Conservation (phyloP, 2,113 vertebrate genomes). For the Gallinago paraguaiae region DNA sequence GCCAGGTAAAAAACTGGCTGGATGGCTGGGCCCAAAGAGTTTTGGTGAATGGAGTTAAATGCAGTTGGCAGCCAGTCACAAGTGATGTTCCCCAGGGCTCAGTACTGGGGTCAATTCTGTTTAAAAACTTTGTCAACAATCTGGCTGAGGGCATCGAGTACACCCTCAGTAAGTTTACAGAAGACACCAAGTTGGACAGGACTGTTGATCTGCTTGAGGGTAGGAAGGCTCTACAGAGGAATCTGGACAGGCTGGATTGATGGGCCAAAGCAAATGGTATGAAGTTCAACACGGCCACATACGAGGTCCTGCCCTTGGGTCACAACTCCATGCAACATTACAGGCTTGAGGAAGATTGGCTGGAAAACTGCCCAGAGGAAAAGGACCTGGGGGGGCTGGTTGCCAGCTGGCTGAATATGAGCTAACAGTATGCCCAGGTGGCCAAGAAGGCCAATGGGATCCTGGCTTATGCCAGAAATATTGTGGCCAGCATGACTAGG, state of each 20-base stretch:
- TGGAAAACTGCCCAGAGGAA: rapidly evolving
- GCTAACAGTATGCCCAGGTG: neutral
- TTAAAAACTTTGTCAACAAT: neutral
- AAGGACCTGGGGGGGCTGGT: neutral
- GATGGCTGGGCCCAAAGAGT: rapidly evolving
- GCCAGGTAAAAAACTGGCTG: neutral
- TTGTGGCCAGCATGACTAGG: neutral
- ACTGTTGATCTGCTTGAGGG: neutral
- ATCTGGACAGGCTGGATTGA: neutral
- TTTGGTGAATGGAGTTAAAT: neutral
- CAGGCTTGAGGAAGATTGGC: neutral
- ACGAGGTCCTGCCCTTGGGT: rapidly evolving
- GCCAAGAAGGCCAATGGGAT: neutral
- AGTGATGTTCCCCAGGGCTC: neutral
- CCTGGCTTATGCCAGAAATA: neutral
- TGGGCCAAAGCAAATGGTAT: neutral
- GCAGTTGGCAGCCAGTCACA: rapidly evolving
- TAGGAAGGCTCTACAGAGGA: neutral
- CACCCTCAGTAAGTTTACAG: neutral
- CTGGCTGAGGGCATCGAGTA: rapidly evolving
- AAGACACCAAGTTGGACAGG: rapidly evolving
- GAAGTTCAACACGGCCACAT: neutral
- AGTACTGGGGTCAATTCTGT: neutral
- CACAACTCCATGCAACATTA: neutral
- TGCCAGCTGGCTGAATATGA: neutral